These are phyloP conservation scores for Cyanistes caeruleus DNA, from an alignment of 2,113 vertebrate species.

Conservation along the genomic window DNA sequence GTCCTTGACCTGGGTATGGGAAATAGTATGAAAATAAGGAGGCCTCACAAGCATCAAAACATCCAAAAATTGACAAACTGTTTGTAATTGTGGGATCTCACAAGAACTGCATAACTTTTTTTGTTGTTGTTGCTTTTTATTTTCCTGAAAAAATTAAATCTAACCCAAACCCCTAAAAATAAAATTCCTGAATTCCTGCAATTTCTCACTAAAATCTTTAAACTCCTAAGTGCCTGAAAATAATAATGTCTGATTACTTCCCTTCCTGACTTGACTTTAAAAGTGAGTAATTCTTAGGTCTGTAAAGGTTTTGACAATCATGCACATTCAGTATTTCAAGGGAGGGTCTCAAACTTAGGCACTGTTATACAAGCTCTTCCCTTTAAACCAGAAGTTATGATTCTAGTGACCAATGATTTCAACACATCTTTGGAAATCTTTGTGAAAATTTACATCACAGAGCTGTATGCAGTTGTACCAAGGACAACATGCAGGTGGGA, in stretches of 20 bases:
- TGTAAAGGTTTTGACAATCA: not conserved
- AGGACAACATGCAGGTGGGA: not conserved
- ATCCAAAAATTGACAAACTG: not conserved
- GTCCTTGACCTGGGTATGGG: not conserved
- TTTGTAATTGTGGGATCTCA: not conserved
- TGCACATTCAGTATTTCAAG: not conserved
- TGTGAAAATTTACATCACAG: not conserved
- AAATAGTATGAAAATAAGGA: not conserved
- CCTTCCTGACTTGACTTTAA: not conserved
- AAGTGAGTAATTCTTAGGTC: not conserved
- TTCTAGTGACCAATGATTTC: not conserved
- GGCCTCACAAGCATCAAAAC: not conserved
- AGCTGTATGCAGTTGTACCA: not conserved
- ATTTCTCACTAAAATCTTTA: not conserved
- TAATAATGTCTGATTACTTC: not conserved
- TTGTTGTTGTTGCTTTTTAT: not conserved
- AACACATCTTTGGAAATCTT: not conserved
- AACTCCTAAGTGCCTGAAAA: not conserved
- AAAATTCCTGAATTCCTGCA: not conserved
- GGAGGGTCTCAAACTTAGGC: not conserved
- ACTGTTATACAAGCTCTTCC: not conserved
- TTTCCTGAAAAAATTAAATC: not conserved
- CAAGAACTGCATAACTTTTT: not conserved
- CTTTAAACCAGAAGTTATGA: not conserved
- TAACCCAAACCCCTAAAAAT: not conserved